Conservation (phyloP, 23 tunicate genomes). For the Botrylloides violaceus region DNA sequence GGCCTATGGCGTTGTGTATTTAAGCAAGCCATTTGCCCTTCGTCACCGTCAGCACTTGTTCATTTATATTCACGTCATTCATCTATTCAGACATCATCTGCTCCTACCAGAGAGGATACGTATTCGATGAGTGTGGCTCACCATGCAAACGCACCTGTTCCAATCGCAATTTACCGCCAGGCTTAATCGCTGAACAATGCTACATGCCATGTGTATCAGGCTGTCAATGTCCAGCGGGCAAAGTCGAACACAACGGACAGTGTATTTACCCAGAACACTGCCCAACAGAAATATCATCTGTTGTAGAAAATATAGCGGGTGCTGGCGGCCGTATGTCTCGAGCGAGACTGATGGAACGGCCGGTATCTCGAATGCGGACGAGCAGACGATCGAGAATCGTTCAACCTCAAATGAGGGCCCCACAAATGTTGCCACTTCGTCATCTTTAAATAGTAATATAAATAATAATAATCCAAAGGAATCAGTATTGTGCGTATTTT, state of each 20-base stretch:
- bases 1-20: no score
- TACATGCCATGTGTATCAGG: conserved; percentile 80
- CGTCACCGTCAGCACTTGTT: no score
- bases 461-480: background rate
- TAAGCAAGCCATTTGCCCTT: no score
- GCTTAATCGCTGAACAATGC: conserved; percentile 44
- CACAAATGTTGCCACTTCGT: background rate
- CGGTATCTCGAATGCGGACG: background rate
- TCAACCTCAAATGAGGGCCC: conserved; percentile 6
- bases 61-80: no score
- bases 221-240: conserved; percentile 79
- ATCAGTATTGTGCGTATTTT: background rate
- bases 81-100: conserved; percentile 47
- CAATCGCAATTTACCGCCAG: conserved; percentile 72
- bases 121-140: conserved; percentile 85
- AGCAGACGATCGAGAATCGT: conserved; percentile 9
- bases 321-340: background rate
- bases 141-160: conserved; percentile 86
- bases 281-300: conserved; percentile 41
- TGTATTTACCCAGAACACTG: conserved; percentile 49
- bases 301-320: background rate
- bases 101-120: conserved; percentile 44
- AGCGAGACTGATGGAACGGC: background rate
- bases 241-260: conserved; percentile 53
- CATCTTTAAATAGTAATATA: background rate